These are phyloP conservation scores for cat (Felis catus) DNA, from an alignment of 2,113 vertebrate genomes.

Conservation along the genomic window DNA sequence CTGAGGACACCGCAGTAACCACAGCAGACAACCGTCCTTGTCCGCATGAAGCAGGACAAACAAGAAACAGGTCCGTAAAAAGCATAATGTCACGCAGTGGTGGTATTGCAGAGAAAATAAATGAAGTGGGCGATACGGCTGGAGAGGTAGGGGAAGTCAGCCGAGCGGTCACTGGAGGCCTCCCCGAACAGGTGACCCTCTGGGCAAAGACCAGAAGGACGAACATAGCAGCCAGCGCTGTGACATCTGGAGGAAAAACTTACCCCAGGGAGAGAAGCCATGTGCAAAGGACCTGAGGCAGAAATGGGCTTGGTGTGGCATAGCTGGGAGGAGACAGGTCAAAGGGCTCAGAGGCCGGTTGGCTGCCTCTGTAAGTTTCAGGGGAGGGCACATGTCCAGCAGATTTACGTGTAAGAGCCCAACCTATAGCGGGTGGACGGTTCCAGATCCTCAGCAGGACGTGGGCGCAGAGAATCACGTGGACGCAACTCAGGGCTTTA, in stretches of 20 bases:
- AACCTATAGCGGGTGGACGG: neutral
- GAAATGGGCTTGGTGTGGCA: neutral
- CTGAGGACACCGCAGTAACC: too few relatives aligned
- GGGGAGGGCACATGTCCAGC: neutral
- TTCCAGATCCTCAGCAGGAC: neutral
- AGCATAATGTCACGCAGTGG: neutral
- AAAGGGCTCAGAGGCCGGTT: neutral
- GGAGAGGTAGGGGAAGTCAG: too few relatives aligned
- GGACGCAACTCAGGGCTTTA: neutral
- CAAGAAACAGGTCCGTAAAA: too few relatives aligned
- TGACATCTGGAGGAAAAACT: neutral
- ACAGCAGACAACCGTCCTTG: neutral
- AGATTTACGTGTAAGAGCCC: too few relatives aligned
- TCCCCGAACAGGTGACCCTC: neutral
- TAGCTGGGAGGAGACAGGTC: neutral
- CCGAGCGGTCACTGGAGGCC: neutral
- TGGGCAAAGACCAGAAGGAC: neutral
- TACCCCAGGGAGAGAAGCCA: neutral
- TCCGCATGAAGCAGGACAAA: neutral
- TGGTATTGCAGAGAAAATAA: neutral
- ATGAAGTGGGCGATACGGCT: neutral
- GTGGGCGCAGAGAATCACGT: rapidly evolving
- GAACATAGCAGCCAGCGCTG: too few relatives aligned
- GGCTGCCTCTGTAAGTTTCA: rapidly evolving
- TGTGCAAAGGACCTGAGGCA: neutral